A percentile compares a stretch with the other conserved stretches of the same genome.
Evolutionary conservation across 2,888 invertebrate genomes (phyloP).

Genomic region (Drosophila borealis): DNA sequence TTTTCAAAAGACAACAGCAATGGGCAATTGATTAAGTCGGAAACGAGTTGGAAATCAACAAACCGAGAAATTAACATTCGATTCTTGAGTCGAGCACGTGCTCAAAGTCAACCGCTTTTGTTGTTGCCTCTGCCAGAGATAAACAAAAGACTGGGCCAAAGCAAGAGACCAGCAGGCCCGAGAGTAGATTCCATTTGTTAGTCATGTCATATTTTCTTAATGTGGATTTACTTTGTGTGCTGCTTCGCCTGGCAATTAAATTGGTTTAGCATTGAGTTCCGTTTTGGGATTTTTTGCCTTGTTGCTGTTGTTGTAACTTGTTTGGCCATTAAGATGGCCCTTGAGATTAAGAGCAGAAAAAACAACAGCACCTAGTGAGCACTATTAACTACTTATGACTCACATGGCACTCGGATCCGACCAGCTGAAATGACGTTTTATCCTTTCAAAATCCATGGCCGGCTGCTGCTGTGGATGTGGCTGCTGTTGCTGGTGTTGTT

Average conservation of each 20-base stretch:
- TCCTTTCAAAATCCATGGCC: slow-evolving; percentile 80
- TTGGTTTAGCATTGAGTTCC: slow-evolving; percentile 32
- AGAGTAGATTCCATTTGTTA: slow-evolving; percentile 5
- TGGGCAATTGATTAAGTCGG: slow-evolving; percentile 13
- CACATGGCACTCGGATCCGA: slow-evolving; percentile 83
- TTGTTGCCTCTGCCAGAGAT: slow-evolving; percentile 6
- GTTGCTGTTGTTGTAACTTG: slow-evolving; percentile 10
- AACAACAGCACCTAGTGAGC: background rate
- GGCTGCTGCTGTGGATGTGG: slow-evolving; percentile 61
- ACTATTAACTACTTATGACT: slow-evolving; percentile 57
- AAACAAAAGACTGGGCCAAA: slow-evolving; percentile 47
- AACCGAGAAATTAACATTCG: slow-evolving; percentile 25
- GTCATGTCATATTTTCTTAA: slow-evolving; percentile 10
- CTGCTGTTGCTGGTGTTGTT: slow-evolving; percentile 44
- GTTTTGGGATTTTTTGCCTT: slow-evolving; percentile 29
- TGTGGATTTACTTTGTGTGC: background rate
- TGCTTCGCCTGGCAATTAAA: slow-evolving; percentile 26
- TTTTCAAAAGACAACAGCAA: too few relatives aligned
- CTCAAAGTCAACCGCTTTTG: slow-evolving; percentile 55
- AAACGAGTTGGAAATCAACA: slow-evolving; percentile 17
- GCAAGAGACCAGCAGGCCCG: slow-evolving; percentile 26
- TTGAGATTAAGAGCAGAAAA: background rate
- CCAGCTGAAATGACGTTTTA: slow-evolving; percentile 84
- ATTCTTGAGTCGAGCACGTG: slow-evolving; percentile 54
- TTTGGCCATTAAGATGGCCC: slow-evolving; percentile 24